These are phyloP conservation scores for Dromococcyx pavoninus DNA, from an alignment of 2,797 vertebrate genomes.

Conservation along the genomic window DNA sequence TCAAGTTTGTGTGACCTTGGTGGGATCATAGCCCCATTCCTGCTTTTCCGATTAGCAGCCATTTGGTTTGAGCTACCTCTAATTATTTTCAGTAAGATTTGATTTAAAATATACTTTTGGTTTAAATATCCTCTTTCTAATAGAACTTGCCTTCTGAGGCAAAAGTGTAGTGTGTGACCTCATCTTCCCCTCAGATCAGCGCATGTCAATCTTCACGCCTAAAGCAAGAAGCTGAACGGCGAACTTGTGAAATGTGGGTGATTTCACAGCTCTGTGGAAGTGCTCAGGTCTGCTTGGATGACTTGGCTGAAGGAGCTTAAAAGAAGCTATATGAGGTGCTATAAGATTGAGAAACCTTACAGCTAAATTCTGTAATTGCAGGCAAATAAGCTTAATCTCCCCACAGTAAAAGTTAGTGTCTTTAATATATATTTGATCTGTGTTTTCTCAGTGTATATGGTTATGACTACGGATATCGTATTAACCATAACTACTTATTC, in stretches of 20 bases:
- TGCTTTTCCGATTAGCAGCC: conserved; percentile 77
- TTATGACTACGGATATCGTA: neutral
- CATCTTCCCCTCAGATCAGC: neutral
- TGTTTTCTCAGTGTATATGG: neutral
- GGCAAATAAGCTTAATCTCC: neutral
- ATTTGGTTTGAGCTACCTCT: conserved; percentile 81
- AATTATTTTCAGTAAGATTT: conserved; percentile 80
- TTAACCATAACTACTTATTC: neutral
- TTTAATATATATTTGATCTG: neutral
- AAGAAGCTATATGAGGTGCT: neutral
- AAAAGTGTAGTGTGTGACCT: neutral
- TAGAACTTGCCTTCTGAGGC: neutral
- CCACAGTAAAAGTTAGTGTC: neutral
- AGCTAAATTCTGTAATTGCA: neutral
- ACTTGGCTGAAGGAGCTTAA: neutral
- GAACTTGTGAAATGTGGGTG: neutral
- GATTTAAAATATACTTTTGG: neutral
- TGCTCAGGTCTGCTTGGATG: neutral
- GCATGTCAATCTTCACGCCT: neutral
- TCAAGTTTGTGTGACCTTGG: conserved; percentile 81
- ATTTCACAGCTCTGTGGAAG: neutral
- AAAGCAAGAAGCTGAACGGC: neutral
- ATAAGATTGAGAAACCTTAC: neutral
- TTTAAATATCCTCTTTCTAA: neutral
- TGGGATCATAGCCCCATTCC: conserved; percentile 79